phyloP scores from a whole-genome alignment of 2,888 invertebrate genomes.

The Hirudinaria manillensis region DNA sequence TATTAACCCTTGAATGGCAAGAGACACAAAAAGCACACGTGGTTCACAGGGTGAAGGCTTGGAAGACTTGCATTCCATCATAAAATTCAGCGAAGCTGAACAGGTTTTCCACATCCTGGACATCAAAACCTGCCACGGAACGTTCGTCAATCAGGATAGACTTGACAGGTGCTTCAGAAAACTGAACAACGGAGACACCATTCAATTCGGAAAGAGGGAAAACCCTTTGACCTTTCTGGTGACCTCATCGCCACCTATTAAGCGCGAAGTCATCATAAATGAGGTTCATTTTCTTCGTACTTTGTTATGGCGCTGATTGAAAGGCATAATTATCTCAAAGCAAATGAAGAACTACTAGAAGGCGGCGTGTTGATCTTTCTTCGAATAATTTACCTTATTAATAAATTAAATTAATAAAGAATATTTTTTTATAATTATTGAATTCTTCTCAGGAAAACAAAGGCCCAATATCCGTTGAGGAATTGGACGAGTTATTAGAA shows the following conservation, averaged over 20 bases:
- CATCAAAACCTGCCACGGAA: constrained; percentile 13
- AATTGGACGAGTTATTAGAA: too few relatives aligned
- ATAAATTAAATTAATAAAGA: too few relatives aligned
- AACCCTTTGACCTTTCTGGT: constrained; percentile 24
- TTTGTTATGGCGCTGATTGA: too few relatives aligned
- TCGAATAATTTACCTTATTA: too few relatives aligned
- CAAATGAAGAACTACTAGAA: too few relatives aligned
- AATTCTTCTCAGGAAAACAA: too few relatives aligned
- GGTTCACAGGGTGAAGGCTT: constrained; percentile 21
- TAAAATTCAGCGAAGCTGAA: not conserved
- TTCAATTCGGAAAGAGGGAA: constrained; percentile 17
- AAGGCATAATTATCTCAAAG: too few relatives aligned
- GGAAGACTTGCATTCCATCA: constrained; percentile 17
- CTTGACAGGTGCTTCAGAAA: constrained; percentile 20
- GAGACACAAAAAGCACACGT: too few relatives aligned
- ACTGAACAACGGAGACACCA: constrained; percentile 16
- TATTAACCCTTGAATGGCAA: too few relatives aligned
- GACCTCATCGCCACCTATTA: not conserved
- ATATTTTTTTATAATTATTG: too few relatives aligned
- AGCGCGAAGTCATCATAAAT: not conserved
- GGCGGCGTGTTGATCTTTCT: too few relatives aligned
- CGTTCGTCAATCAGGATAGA: constrained; percentile 15
- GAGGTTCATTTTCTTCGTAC: not conserved
- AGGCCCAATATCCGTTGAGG: too few relatives aligned
- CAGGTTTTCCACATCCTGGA: constrained; percentile 22